phyloP scores from a whole-genome alignment of 2,113 vertebrate genomes.

The Formicarius rufipectus region DNA sequence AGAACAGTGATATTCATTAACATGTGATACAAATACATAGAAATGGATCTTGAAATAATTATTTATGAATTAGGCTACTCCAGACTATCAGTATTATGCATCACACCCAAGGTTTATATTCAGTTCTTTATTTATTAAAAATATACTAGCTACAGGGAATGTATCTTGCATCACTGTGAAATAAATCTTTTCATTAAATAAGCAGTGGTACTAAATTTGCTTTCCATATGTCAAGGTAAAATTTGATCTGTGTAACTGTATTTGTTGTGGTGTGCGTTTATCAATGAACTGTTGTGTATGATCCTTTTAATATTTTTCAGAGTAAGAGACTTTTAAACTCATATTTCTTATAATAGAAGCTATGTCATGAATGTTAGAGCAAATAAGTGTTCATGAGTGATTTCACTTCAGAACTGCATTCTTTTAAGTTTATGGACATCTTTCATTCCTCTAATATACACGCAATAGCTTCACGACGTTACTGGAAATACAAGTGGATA shows the following conservation, averaged over 20 bases:
- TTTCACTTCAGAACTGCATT: neutral
- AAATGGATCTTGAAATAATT: neutral
- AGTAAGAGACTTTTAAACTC: neutral
- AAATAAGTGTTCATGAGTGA: neutral
- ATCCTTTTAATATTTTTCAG: neutral
- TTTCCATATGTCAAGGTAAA: neutral
- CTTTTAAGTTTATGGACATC: neutral
- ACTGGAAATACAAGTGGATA: neutral
- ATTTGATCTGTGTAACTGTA: neutral
- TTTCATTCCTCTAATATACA: neutral
- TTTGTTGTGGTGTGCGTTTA: neutral
- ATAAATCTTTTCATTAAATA: neutral
- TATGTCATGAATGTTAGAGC: neutral
- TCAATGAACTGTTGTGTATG: neutral
- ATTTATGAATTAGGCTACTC: neutral
- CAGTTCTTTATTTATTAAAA: neutral
- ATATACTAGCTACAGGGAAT: neutral
- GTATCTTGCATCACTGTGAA: neutral
- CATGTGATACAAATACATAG: neutral
- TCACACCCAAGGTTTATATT: neutral
- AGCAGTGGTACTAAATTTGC: neutral
- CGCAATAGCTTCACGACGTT: neutral
- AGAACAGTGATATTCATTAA: neutral
- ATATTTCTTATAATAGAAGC: neutral
- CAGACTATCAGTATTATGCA: neutral